Percentiles rank a stretch among this genome's conserved stretches.
These are phyloP conservation scores for Epizoanthus rinbou DNA, from an alignment of 92 coral and sea anemone genomes.

Conservation along the genomic window DNA sequence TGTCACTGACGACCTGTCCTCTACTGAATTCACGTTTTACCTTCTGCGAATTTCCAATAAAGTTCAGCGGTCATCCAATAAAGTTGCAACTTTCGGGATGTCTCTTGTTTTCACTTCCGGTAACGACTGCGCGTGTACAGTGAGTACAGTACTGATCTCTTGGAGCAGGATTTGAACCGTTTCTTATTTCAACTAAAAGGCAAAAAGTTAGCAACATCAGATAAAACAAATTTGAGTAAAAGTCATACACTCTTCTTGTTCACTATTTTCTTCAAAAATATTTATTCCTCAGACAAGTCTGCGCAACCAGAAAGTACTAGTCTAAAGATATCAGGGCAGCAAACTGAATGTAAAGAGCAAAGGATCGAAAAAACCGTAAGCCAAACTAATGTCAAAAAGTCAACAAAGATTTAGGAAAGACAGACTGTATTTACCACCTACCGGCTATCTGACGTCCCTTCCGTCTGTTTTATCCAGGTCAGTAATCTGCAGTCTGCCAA, in stretches of 20 bases:
- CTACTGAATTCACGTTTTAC: background rate
- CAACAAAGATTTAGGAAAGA: no score
- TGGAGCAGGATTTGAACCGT: background rate
- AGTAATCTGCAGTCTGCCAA: constrained; percentile 43
- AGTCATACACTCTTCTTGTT: no score
- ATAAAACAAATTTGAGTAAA: no score
- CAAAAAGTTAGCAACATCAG: no score
- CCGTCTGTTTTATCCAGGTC: constrained; percentile 26
- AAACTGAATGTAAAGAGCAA: no score
- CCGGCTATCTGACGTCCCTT: background rate
- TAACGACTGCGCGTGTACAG: background rate
- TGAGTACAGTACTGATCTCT: background rate
- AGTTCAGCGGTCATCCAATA: background rate
- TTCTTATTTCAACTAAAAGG: background rate
- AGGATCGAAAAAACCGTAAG: no score
- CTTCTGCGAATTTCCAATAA: background rate
- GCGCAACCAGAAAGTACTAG: no score
- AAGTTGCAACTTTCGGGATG: background rate
- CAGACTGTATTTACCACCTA: background rate
- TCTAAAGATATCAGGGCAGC: no score
- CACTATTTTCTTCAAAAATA: no score
- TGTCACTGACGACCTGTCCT: background rate
- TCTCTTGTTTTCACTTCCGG: background rate
- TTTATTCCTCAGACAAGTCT: no score
- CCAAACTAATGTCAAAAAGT: no score